Conservation (phyloP, 1,140 invertebrate species). For the Drosophila hydei region DNA sequence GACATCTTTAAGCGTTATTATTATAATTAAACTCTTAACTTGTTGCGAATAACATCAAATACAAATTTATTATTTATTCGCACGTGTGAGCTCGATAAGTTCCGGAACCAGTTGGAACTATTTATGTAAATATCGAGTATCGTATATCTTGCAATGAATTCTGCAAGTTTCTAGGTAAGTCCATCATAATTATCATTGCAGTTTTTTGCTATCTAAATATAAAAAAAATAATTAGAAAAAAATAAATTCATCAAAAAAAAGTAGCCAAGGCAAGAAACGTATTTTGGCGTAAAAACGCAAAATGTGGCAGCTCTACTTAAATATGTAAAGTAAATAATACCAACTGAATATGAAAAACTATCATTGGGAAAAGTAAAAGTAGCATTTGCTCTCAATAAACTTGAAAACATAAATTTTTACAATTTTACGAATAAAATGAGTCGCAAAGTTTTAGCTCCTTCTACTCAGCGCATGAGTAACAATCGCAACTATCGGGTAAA, state of each 20-base stretch:
- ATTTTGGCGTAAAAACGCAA: too few species aligned
- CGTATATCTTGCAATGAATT: too few species aligned
- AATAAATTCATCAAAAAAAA: too few species aligned
- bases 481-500: constrained; percentile 75
- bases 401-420: too few species aligned
- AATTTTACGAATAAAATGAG: constrained; percentile 53
- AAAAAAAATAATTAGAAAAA: too few species aligned
- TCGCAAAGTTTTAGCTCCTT: constrained; percentile 66
- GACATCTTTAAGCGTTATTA: constrained; percentile 36
- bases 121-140: neutral
- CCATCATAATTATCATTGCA: too few species aligned
- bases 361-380: neutral
- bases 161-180: too few species aligned
- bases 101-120: neutral
- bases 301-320: too few species aligned
- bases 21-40: neutral
- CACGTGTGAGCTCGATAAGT: constrained; percentile 23
- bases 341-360: neutral
- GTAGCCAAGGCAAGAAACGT: too few species aligned
- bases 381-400: too few species aligned
- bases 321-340: too few species aligned
- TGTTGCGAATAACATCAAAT: neutral
- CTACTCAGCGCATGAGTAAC: constrained; percentile 58
- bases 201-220: too few species aligned
- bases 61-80: neutral